phyloP scores from a whole-genome alignment of 2,888 invertebrate species.

The Drosophila merina region DNA sequence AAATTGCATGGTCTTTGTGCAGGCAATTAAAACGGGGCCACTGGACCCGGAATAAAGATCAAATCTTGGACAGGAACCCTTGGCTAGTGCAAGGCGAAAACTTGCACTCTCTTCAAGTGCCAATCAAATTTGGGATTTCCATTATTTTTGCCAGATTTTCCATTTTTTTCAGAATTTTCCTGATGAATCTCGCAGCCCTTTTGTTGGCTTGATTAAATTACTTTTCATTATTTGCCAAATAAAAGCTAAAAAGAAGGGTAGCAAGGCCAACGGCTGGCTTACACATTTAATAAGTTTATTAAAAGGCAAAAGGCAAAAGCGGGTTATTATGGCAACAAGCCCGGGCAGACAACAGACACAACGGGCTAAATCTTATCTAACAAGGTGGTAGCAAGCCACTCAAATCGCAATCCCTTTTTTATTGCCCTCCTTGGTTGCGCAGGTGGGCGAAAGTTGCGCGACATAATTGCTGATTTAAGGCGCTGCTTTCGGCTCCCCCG shows the following conservation, averaged over 20 bases:
- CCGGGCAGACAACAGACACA: conserved; percentile 41
- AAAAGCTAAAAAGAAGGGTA: conserved; percentile 40
- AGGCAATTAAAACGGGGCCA: conserved; percentile 51
- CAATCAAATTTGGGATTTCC: conserved; percentile 66
- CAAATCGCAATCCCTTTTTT: conserved; percentile 49
- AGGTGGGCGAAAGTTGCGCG: conserved; percentile 43
- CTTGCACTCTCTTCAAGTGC: conserved; percentile 25
- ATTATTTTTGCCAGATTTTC: conserved; percentile 29
- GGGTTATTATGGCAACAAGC: conserved; percentile 48
- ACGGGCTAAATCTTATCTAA: conserved; percentile 65
- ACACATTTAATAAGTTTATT: conserved; percentile 79
- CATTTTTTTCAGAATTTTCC: conserved; percentile 35
- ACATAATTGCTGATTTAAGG: conserved; percentile 62
- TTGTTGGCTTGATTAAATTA: conserved; percentile 80
- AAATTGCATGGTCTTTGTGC: conserved; percentile 63
- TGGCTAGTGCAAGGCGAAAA: conserved; percentile 15
- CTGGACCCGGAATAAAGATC: conserved; percentile 22
- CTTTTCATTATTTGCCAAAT: conserved; percentile 78
- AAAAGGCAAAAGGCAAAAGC: conserved; percentile 53
- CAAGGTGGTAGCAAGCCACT: conserved; percentile 43
- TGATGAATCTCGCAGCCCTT: conserved; percentile 57
- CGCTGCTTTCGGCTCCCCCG: conserved; percentile 9
- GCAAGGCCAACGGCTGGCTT: conserved; percentile 69
- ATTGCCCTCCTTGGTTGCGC: conserved; percentile 15
- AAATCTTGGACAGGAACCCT: conserved; percentile 36